Evolutionary conservation across 1,140 invertebrate genomes (phyloP).

Genomic region (Pogonomyrmex californicus): DNA sequence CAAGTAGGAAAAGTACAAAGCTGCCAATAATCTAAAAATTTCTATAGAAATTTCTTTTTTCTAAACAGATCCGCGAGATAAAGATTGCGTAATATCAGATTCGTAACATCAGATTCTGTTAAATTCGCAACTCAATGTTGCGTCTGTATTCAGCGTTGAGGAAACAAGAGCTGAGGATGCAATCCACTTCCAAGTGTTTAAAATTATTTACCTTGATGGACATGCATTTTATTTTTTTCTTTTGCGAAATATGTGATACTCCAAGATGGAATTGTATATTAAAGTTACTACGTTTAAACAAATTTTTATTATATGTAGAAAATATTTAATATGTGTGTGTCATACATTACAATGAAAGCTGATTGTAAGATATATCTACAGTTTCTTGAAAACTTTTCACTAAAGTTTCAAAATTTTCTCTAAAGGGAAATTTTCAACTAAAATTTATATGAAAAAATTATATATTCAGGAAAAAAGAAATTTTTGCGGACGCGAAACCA

Average conservation of each 20-base stretch:
- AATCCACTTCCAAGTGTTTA: background rate
- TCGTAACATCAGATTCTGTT: background rate
- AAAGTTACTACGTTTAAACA: background rate
- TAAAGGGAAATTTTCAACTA: too few relatives aligned
- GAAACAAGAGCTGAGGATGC: background rate
- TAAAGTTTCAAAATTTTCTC: too few relatives aligned
- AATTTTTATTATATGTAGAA: background rate
- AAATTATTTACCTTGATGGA: background rate
- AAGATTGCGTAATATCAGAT: conserved; percentile 70
- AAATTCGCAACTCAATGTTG: background rate
- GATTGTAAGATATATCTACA: background rate
- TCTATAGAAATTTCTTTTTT: conserved; percentile 75
- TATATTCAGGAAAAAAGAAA: background rate
- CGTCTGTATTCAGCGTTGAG: background rate
- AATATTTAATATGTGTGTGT: background rate
- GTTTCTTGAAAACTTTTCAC: background rate
- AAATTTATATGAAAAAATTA: background rate
- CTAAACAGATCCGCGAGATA: conserved; percentile 66
- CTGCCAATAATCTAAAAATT: conserved; percentile 44
- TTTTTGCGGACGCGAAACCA: background rate
- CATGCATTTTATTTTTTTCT: background rate
- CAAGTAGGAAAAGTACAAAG: conserved; percentile 73
- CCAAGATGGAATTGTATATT: background rate
- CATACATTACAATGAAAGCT: background rate
- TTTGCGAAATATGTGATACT: background rate